phyloP scores from a whole-genome alignment of 2,797 vertebrate species.

The Poeciliopsis presidionis region DNA sequence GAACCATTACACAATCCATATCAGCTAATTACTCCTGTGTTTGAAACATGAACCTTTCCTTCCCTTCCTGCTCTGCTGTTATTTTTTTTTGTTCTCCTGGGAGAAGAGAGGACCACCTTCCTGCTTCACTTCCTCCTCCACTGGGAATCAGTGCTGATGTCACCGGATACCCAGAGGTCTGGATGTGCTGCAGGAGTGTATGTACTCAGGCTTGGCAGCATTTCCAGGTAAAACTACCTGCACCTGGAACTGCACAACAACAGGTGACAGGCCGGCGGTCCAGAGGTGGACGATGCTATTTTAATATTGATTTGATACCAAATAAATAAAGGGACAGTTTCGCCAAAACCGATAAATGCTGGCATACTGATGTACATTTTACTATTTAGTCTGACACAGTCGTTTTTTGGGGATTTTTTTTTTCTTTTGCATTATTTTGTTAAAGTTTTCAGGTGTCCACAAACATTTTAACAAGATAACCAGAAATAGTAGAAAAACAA shows the following conservation, averaged over 20 bases:
- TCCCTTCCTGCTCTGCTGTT: not conserved
- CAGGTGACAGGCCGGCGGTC: not conserved
- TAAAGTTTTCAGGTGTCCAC: no score
- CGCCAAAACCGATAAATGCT: no score
- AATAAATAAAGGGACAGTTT: no score
- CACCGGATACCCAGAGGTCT: constrained; percentile 13
- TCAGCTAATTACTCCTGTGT: constrained; percentile 29
- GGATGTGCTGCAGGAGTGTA: constrained; percentile 10
- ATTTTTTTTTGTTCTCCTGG: not conserved
- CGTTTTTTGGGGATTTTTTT: no score
- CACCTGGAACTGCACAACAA: not conserved
- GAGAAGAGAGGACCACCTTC: not conserved
- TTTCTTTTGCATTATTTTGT: no score
- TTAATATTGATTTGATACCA: no score
- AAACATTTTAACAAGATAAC: no score
- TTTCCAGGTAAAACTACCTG: not conserved
- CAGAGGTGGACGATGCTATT: no score
- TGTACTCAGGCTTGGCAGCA: constrained; percentile 5
- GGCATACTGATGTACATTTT: no score
- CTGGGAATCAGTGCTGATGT: constrained; percentile 34
- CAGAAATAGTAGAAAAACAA: no score
- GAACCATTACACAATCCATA: constrained; percentile 5
- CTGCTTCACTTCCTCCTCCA: constrained; percentile 8
- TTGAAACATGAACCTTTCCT: constrained; percentile 5
- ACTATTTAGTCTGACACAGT: no score